These are phyloP conservation scores for Drosophila lowei DNA, from an alignment of 1,140 invertebrate genomes.

Conservation along the genomic window DNA sequence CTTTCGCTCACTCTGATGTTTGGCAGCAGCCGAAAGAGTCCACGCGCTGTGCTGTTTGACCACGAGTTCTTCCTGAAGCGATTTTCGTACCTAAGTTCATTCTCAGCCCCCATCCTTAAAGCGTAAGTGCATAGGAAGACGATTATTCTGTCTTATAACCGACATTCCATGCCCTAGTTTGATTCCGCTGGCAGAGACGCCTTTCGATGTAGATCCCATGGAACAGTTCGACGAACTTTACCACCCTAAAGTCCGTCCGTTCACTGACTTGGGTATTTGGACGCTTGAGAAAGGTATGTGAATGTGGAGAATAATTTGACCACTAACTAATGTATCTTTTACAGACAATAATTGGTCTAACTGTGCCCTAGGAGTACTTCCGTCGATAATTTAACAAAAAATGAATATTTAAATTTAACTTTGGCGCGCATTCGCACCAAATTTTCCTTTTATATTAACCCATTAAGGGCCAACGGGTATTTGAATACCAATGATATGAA, in stretches of 20 bases:
- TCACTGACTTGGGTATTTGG: conserved; percentile 44
- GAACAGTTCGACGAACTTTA: conserved; percentile 3
- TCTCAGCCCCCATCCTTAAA: conserved; percentile 56
- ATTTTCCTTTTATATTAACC: too few species aligned
- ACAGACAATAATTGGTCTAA: conserved; percentile 56
- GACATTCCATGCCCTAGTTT: conserved; percentile 33
- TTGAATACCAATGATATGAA: too few species aligned
- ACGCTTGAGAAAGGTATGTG: conserved; percentile 40
- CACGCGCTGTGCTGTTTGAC: conserved; percentile 67
- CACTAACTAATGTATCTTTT: conserved; percentile 3
- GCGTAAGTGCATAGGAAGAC: conserved; percentile 24
- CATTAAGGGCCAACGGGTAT: too few species aligned
- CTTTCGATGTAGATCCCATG: conserved; percentile 21
- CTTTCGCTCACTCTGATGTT: conserved; percentile 60
- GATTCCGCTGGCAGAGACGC: conserved; percentile 56
- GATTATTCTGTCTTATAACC: neutral
- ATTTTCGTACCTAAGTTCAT: conserved; percentile 30
- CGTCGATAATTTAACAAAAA: conserved; percentile 5
- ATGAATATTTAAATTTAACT: too few species aligned
- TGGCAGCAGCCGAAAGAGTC: conserved; percentile 61
- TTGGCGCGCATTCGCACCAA: too few species aligned
- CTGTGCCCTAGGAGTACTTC: conserved; percentile 69
- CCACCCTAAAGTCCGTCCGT: neutral
- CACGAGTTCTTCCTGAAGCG: conserved; percentile 55
- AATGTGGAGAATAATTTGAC: too few species aligned